These are phyloP conservation scores for Holcopasites calliopsidis DNA, from an alignment of 1,140 invertebrate genomes.

Conservation along the genomic window DNA sequence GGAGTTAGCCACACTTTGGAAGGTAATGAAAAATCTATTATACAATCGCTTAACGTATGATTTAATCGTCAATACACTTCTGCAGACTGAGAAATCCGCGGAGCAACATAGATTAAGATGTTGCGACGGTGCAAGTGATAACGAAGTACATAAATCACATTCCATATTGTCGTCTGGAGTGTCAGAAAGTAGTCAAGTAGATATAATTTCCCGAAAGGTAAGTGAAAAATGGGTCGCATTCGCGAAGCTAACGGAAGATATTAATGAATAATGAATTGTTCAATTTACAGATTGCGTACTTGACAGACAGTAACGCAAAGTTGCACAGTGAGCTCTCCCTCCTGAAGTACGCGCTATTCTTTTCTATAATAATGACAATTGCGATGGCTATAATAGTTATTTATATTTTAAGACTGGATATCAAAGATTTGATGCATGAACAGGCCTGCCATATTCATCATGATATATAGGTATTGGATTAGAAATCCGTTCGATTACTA, in stretches of 20 bases:
- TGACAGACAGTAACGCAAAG: conserved; percentile 70
- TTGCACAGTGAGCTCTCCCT: conserved; percentile 67
- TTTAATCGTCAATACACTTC: conserved; percentile 28
- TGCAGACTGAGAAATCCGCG: conserved; percentile 72
- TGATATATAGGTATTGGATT: conserved; percentile 12
- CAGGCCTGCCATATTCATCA: conserved; percentile 45
- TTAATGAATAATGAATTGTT: conserved; percentile 18
- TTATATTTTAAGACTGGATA: conserved; percentile 62
- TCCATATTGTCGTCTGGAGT: conserved; percentile 42
- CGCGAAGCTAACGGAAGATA: neutral
- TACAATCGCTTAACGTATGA: neutral
- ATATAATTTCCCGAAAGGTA: conserved; percentile 72
- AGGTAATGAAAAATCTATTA: conserved; percentile 74
- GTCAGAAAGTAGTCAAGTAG: conserved; percentile 61
- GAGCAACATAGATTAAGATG: conserved; percentile 79
- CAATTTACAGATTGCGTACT: conserved; percentile 69
- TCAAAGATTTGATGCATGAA: conserved; percentile 50
- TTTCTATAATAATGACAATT: conserved; percentile 71
- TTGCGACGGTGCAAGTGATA: conserved; percentile 66
- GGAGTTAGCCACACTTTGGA: conserved; percentile 83
- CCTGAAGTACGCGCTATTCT: conserved; percentile 70
- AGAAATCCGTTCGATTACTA: neutral
- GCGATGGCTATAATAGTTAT: conserved; percentile 64
- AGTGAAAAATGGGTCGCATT: neutral
- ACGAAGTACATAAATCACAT: conserved; percentile 60